Conservation (phyloP, 2,888 invertebrate genomes). For the Melanophora roralis region DNA sequence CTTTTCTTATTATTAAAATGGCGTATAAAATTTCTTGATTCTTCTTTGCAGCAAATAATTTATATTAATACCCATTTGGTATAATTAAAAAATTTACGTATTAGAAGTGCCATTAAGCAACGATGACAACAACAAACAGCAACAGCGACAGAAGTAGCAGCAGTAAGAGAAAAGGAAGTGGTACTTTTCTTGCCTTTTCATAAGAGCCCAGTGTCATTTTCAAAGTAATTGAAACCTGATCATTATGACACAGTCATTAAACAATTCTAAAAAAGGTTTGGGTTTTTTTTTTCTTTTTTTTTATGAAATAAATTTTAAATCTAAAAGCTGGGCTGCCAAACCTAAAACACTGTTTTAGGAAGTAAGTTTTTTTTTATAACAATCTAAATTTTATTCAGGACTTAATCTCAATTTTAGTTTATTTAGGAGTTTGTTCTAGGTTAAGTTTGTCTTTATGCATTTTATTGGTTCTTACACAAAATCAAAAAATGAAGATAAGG, state of each 20-base stretch:
- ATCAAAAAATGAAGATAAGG: too few relatives aligned
- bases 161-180: constrained; percentile 37
- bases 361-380: too few relatives aligned
- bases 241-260: constrained; percentile 71
- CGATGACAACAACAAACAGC: neutral
- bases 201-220: constrained; percentile 46
- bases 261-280: constrained; percentile 51
- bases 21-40: constrained; percentile 58
- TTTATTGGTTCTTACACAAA: too few relatives aligned
- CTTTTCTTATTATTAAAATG: constrained; percentile 54
- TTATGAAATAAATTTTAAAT: neutral
- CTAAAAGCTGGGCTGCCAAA: constrained; percentile 34
- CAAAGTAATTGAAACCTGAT: constrained; percentile 73
- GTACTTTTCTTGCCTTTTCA: constrained; percentile 8
- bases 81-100: constrained; percentile 58
- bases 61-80: constrained; percentile 32
- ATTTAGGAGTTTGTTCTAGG: too few relatives aligned
- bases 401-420: too few relatives aligned
- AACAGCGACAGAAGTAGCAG: neutral
- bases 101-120: constrained; percentile 52
- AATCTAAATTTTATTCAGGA: too few relatives aligned
- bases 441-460: too few relatives aligned
- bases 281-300: neutral
- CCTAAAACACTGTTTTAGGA: neutral
- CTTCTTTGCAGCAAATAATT: constrained; percentile 8